These are phyloP conservation scores for Hypomesus transpacificus DNA, from an alignment of 2,113 vertebrate species.

Conservation along the genomic window DNA sequence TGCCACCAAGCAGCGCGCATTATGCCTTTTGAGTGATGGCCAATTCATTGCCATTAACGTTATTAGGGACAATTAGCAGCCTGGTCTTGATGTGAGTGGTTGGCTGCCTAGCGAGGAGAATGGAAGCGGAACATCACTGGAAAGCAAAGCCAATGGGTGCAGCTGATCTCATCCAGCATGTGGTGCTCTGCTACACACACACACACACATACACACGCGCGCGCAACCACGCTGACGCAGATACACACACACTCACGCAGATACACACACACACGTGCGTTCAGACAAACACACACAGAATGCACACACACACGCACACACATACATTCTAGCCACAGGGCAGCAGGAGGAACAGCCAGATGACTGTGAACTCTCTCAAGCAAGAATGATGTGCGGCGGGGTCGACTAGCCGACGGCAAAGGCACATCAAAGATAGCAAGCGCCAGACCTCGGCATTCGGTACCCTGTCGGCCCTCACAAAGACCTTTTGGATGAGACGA, in stretches of 20 bases:
- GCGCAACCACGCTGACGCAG: too few species aligned
- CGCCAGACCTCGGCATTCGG: background rate
- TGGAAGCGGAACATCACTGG: constrained; percentile 1
- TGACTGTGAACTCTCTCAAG: constrained; percentile 8
- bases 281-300: background rate
- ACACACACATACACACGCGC: background rate
- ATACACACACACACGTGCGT: background rate
- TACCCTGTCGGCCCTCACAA: background rate
- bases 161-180: constrained; percentile 44
- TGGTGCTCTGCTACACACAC: too few species aligned
- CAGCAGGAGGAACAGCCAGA: background rate
- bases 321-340: background rate
- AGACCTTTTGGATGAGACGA: background rate
- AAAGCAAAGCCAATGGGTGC: constrained; percentile 27
- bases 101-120: constrained; percentile 24
- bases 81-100: constrained; percentile 16
- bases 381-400: background rate
- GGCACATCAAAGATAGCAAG: background rate
- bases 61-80: constrained; percentile 34
- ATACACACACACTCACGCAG: background rate
- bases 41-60: constrained; percentile 20
- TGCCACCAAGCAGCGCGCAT: background rate
- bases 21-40: constrained; percentile 34
- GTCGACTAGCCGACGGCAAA: background rate
- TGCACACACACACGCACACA: background rate